Conservation (phyloP, 1,140 invertebrate species). For the Trypoxylus dichotomus region DNA sequence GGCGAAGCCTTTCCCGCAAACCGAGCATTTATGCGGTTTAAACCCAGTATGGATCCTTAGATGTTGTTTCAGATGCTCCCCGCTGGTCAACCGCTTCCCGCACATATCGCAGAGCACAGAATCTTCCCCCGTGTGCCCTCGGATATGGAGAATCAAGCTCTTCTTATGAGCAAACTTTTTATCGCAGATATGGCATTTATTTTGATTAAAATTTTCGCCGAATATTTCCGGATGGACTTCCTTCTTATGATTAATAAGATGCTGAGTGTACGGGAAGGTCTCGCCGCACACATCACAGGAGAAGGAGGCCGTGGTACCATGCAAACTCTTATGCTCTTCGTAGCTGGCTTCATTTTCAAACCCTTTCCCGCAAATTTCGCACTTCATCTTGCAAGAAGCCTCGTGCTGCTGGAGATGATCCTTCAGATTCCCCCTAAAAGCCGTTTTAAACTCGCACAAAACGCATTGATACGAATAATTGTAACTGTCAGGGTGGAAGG, state of each 20-base stretch:
- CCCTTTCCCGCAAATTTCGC: constrained; percentile 49
- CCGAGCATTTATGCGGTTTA: constrained; percentile 34
- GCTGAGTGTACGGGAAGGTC: constrained; percentile 58
- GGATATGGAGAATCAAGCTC: constrained; percentile 25
- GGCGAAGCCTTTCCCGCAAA: constrained; percentile 44
- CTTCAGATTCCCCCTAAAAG: constrained; percentile 42
- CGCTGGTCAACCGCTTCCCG: constrained; percentile 28
- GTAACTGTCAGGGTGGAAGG: background rate
- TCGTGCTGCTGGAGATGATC: constrained; percentile 45
- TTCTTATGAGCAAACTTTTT: constrained; percentile 27
- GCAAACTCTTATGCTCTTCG: constrained; percentile 53
- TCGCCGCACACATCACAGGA: constrained; percentile 72
- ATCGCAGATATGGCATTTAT: constrained; percentile 19
- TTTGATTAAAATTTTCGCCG: background rate
- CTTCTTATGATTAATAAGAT: constrained; percentile 40
- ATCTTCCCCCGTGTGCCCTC: constrained; percentile 21
- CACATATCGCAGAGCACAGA: constrained; percentile 34
- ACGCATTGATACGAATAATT: constrained; percentile 47
- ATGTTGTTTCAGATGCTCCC: constrained; percentile 31
- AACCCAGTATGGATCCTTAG: constrained; percentile 33
- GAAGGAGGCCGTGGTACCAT: constrained; percentile 76
- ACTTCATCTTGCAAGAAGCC: constrained; percentile 44
- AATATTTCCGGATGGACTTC: constrained; percentile 36
- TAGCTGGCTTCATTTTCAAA: constrained; percentile 47
- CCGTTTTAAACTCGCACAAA: constrained; percentile 54